phyloP scores from a whole-genome alignment of 2,888 invertebrate species.

The Melangyna quadrimaculata region DNA sequence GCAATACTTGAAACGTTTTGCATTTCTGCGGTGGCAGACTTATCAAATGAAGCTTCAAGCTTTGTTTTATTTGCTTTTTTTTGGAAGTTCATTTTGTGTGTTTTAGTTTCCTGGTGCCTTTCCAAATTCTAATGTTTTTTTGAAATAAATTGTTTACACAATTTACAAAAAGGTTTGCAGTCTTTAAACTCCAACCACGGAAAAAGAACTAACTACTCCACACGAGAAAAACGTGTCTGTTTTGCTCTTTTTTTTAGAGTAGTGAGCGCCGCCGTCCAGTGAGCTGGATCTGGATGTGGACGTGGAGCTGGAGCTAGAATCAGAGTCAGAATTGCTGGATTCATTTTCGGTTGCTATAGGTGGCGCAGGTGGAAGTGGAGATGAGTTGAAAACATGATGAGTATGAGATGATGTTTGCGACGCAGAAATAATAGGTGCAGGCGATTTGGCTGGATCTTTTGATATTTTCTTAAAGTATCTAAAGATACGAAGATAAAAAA shows the following conservation, averaged over 20 bases:
- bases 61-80: neutral
- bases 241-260: neutral
- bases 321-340: neutral
- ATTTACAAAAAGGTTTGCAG: neutral
- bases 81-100: neutral
- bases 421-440: neutral
- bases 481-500: neutral
- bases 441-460: neutral
- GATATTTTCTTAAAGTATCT: neutral
- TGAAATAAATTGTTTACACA: neutral
- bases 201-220: neutral
- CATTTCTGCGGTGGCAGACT: neutral
- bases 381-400: neutral
- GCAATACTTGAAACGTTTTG: neutral
- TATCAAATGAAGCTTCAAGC: neutral
- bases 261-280: neutral
- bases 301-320: neutral
- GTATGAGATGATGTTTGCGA: neutral
- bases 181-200: neutral
- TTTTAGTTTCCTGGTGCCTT: neutral
- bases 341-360: neutral
- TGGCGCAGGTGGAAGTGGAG: neutral
- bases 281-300: neutral
- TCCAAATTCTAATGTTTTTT: neutral
- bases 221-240: neutral